A percentile compares a stretch with the other conserved stretches of the same genome.
Conservation (phyloP, 2,113 vertebrate species). For the Leptosomus discolor region DNA sequence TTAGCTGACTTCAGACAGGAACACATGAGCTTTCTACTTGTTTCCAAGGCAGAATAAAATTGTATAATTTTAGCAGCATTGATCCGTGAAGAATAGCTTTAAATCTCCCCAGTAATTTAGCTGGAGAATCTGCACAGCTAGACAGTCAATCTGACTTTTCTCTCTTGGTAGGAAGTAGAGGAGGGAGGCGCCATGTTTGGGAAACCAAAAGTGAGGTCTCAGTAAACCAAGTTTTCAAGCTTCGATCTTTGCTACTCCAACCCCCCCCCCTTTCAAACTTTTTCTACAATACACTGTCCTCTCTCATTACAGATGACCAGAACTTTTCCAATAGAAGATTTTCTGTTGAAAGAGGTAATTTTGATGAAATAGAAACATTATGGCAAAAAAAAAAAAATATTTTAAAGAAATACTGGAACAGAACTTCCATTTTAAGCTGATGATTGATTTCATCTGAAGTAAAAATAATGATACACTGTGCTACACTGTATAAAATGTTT, state of each 20-base stretch:
- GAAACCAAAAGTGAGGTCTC: background rate
- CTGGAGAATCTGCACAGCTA: background rate
- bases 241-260: background rate
- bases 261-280: background rate
- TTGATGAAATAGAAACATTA: background rate
- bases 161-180: background rate
- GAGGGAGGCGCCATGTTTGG: accelerated
- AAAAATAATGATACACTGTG: background rate
- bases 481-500: background rate
- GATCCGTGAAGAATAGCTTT: background rate
- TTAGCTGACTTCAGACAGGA: background rate
- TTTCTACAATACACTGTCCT: background rate
- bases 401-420: background rate
- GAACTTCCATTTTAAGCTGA: background rate
- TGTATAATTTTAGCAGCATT: background rate
- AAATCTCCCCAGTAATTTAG: background rate
- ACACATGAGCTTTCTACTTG: background rate
- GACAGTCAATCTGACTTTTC: background rate
- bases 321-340: background rate
- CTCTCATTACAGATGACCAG: background rate
- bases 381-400: background rate
- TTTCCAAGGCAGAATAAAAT: background rate
- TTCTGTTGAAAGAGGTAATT: background rate
- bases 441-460: background rate
- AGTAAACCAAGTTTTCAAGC: background rate